Percentiles rank a stretch among this genome's conserved stretches.
Conservation (phyloP, 2,113 vertebrate genomes). For the Pomatorhinus ruficollis region DNA sequence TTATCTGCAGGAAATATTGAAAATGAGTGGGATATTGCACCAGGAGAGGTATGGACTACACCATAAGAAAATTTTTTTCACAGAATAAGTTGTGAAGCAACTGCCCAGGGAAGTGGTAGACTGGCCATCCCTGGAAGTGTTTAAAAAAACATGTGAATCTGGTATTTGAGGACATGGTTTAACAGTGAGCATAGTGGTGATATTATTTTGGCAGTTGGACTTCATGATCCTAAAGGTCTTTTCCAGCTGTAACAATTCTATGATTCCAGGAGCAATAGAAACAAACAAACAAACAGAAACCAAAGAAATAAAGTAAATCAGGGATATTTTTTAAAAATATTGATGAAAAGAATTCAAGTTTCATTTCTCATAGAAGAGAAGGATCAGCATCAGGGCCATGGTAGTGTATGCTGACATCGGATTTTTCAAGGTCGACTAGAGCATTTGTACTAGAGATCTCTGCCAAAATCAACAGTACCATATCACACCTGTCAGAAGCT, state of each 20-base stretch:
- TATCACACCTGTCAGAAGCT: conserved; percentile 26
- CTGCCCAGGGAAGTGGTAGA: neutral
- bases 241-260: neutral
- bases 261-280: neutral
- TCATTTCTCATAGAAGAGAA: neutral
- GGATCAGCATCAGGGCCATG: neutral
- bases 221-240: neutral
- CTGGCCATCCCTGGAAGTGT: neutral
- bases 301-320: neutral
- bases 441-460: neutral
- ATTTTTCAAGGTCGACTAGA: neutral
- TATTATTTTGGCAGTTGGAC: neutral
- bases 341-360: neutral
- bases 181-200: neutral
- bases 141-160: neutral
- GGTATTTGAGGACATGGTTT: neutral
- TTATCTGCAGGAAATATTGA: neutral
- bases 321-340: neutral
- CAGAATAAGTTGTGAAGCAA: neutral
- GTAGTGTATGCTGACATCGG: neutral
- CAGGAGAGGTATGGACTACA: neutral
- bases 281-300: neutral
- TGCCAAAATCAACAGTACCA: neutral
- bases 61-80: rapidly evolving
- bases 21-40: neutral